Conservation (phyloP, 2,113 vertebrate species). For the Varanus salvator region DNA sequence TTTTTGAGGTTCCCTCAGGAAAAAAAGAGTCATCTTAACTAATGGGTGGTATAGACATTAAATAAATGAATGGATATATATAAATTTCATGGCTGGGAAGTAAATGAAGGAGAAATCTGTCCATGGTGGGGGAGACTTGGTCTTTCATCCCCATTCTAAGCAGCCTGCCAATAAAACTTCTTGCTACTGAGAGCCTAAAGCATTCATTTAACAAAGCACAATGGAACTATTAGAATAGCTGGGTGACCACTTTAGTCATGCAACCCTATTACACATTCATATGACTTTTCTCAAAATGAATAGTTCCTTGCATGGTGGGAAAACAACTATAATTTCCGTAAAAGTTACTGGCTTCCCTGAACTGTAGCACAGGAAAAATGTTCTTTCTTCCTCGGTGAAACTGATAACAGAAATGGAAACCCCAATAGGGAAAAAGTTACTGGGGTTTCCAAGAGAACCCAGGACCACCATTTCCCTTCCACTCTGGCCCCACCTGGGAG, state of each 20-base stretch:
- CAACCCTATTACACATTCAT: neutral
- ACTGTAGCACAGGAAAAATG: no score
- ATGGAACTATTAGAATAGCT: neutral
- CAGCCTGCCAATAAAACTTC: neutral
- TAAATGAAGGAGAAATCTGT: neutral
- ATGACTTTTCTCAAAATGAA: neutral
- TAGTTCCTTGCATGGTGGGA: neutral
- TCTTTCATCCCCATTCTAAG: neutral
- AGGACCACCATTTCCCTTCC: neutral
- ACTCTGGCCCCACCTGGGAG: neutral
- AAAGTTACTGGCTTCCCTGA: neutral
- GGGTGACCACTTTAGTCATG: neutral
- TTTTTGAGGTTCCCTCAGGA: no score
- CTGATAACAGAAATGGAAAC: no score
- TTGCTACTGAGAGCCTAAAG: neutral
- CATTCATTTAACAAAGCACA: neutral
- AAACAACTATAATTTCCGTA: neutral
- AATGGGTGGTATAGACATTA: no score
- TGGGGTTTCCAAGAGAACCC: neutral
- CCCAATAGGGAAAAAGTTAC: neutral
- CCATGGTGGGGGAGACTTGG: neutral
- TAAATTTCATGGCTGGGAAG: no score
- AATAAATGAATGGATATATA: no score
- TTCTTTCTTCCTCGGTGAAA: no score
- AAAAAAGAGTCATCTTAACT: no score